phyloP scores from a whole-genome alignment of 2,888 invertebrate species.

The Slavum lentiscoides region DNA sequence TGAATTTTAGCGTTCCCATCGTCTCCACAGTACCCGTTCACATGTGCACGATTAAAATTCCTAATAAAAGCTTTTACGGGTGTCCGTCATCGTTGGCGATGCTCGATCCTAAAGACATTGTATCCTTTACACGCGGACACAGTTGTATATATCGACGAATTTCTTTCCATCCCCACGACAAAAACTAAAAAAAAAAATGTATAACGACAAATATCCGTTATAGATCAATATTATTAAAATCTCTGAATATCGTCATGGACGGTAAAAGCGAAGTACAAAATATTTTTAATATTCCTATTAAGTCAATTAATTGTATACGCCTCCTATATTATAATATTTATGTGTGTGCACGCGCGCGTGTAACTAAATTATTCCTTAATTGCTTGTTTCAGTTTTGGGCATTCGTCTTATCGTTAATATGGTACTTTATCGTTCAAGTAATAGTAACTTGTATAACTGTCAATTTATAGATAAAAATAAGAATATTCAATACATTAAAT shows the following conservation, averaged over 20 bases:
- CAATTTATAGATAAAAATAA: neutral
- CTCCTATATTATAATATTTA: no score
- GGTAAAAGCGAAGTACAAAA: no score
- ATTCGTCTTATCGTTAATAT: neutral
- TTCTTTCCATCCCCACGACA: no score
- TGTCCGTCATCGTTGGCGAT: neutral
- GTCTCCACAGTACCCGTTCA: slow-evolving; percentile 5
- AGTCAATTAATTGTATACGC: neutral
- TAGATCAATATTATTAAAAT: neutral
- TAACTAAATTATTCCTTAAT: slow-evolving; percentile 7
- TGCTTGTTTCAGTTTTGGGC: neutral
- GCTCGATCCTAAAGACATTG: neutral
- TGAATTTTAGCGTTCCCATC: neutral
- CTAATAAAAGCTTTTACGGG: neutral
- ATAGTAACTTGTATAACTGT: neutral
- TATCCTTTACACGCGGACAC: slow-evolving; percentile 27
- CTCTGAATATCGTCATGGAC: no score
- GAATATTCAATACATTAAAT: no score
- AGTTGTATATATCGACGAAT: neutral
- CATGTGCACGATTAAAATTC: neutral
- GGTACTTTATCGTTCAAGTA: slow-evolving; percentile 16
- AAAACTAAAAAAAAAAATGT: no score
- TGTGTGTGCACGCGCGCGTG: neutral
- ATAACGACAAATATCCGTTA: neutral
- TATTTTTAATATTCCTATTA: neutral